phyloP scores from a whole-genome alignment of 1,140 invertebrate genomes.

The Drosophila bocqueti region DNA sequence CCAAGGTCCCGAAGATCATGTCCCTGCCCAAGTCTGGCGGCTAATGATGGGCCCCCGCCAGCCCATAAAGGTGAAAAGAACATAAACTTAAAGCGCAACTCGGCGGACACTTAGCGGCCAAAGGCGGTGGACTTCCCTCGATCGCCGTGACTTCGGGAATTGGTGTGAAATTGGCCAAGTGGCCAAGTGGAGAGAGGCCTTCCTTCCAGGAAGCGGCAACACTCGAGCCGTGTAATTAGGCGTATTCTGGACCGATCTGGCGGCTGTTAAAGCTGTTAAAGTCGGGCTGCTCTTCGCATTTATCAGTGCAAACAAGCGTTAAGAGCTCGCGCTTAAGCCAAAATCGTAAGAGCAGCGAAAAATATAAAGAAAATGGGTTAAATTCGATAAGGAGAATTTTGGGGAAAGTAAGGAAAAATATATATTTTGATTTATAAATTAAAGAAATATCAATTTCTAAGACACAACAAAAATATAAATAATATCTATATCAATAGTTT shows the following conservation, averaged over 20 bases:
- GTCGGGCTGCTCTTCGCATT: constrained; percentile 53
- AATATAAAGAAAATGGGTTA: constrained; percentile 7
- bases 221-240: constrained; percentile 66
- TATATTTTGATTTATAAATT: too few species aligned
- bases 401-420: too few species aligned
- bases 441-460: too few species aligned
- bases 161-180: constrained; percentile 76
- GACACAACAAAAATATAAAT: too few species aligned
- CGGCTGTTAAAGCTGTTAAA: constrained; percentile 19
- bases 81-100: constrained; percentile 47
- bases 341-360: constrained; percentile 33
- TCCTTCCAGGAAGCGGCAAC: constrained; percentile 64
- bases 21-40: constrained; percentile 40
- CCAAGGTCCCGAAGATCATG: constrained; percentile 29
- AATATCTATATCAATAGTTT: too few species aligned
- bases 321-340: constrained; percentile 53
- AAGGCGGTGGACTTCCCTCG: constrained; percentile 17
- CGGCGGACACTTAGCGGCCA: constrained; percentile 39
- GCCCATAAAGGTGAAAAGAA: constrained; percentile 72
- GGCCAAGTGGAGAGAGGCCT: background rate
- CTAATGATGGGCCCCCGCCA: constrained; percentile 62
- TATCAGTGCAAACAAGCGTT: constrained; percentile 82
- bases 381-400: background rate
- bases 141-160: constrained; percentile 47
- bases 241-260: constrained; percentile 23